phyloP scores from a whole-genome alignment of 1,140 invertebrate species.

The Zaprionus ghesquierei region DNA sequence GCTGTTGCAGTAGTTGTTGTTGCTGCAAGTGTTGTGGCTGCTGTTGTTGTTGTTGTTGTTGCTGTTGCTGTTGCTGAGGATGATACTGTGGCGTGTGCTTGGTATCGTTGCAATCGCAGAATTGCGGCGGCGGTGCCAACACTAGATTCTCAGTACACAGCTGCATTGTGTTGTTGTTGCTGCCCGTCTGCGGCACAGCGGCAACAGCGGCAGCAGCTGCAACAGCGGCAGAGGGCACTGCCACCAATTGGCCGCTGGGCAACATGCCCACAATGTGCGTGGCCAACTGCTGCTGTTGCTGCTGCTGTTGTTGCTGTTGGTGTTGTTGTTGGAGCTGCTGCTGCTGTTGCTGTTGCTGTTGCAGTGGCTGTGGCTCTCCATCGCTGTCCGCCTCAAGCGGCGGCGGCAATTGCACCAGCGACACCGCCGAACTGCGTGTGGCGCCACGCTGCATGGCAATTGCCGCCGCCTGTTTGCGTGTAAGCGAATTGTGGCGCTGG shows the following conservation, averaged over 20 bases:
- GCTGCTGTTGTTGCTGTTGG: slow-evolving; percentile 47
- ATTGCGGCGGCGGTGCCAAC: slow-evolving; percentile 91
- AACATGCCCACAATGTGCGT: slow-evolving; percentile 66
- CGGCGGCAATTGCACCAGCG: slow-evolving; percentile 90
- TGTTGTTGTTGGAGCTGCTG: slow-evolving; percentile 52
- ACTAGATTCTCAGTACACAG: slow-evolving; percentile 85
- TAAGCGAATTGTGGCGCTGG: slow-evolving; percentile 85
- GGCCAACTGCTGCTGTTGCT: slow-evolving; percentile 64
- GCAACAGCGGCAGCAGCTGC: slow-evolving; percentile 51
- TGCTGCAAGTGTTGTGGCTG: slow-evolving; percentile 47
- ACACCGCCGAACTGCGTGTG: slow-evolving; percentile 85
- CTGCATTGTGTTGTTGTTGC: slow-evolving; percentile 77
- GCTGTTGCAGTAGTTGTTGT: slow-evolving; percentile 48
- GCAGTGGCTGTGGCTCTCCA: slow-evolving; percentile 82
- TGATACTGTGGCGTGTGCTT: slow-evolving; percentile 71
- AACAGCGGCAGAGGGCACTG: slow-evolving; percentile 60
- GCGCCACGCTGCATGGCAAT: slow-evolving; percentile 83
- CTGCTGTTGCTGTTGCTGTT: slow-evolving; percentile 40
- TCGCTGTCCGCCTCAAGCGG: slow-evolving; percentile 89
- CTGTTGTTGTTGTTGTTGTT: slow-evolving; percentile 22
- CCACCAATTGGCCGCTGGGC: slow-evolving; percentile 70
- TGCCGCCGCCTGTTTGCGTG: slow-evolving; percentile 84
- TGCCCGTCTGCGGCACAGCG: slow-evolving; percentile 64
- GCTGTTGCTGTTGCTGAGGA: slow-evolving; percentile 33
- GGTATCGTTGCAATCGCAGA: slow-evolving; percentile 83